Evolutionary conservation across 2,113 vertebrate genomes (phyloP).

Genomic region (Nycticryphes semicollaris): DNA sequence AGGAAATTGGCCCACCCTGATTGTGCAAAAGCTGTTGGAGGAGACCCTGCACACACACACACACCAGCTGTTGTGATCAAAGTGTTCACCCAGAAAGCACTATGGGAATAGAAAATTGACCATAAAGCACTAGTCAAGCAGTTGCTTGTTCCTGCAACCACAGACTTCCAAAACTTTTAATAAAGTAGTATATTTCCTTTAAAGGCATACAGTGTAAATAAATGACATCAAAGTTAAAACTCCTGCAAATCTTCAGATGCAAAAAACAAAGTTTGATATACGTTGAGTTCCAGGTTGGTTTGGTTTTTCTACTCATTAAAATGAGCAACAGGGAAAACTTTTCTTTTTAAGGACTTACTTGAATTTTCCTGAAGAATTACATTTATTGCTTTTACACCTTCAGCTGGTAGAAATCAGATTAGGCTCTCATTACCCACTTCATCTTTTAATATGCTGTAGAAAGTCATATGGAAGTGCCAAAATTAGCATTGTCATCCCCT

Average conservation of each 20-base stretch:
- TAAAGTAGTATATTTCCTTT: neutral
- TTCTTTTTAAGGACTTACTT: neutral
- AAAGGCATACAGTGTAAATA: neutral
- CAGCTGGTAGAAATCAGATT: neutral
- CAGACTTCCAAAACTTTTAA: conserved; percentile 66
- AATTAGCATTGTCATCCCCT: conserved; percentile 70
- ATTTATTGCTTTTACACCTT: neutral
- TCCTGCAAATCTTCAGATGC: neutral
- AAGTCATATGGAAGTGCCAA: conserved; percentile 25
- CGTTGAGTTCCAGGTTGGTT: neutral
- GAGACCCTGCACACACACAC: neutral
- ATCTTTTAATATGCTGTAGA: neutral
- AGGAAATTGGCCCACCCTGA: neutral
- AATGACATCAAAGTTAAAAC: neutral
- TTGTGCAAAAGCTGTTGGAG: neutral
- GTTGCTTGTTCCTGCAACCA: conserved; percentile 6
- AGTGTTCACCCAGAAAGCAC: neutral
- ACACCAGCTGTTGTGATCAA: neutral
- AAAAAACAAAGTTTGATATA: neutral
- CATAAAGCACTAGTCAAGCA: neutral
- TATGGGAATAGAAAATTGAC: neutral
- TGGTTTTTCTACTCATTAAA: neutral
- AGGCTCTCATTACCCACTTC: neutral
- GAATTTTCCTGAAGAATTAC: neutral
- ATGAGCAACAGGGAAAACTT: conserved; percentile 11